These are phyloP conservation scores for Spizaetus ornatus DNA, from an alignment of 2,113 vertebrate genomes.

Conservation along the genomic window DNA sequence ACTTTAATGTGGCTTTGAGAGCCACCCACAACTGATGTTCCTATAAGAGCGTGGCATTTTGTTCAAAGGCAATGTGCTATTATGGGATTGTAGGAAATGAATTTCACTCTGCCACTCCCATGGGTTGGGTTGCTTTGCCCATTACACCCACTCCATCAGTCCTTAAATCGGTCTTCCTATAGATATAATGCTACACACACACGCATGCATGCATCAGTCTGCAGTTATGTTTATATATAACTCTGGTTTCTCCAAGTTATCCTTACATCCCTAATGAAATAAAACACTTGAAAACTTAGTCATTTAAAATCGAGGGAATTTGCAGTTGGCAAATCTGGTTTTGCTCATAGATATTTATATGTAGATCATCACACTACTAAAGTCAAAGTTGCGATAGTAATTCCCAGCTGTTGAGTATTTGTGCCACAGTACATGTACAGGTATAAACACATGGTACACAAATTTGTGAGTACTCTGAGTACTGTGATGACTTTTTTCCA, in stretches of 20 bases:
- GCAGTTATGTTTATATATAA: background rate
- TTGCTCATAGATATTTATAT: background rate
- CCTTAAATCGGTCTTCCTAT: background rate
- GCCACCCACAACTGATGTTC: background rate
- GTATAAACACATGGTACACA: background rate
- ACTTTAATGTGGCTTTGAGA: conserved; percentile 50
- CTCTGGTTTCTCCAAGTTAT: background rate
- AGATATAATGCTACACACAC: background rate
- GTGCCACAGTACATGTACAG: background rate
- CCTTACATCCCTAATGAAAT: background rate
- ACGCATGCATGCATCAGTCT: background rate
- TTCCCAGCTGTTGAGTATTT: background rate
- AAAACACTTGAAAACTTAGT: background rate
- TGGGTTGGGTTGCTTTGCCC: background rate
- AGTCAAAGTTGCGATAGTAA: background rate
- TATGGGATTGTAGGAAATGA: conserved; percentile 44
- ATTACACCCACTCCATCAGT: background rate
- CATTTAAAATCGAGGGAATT: background rate
- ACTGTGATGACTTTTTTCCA: background rate
- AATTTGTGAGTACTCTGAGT: background rate
- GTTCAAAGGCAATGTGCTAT: conserved; percentile 18
- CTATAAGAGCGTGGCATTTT: background rate
- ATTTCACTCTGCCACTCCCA: conserved; percentile 41
- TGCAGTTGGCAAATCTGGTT: background rate
- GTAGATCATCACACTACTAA: background rate